phyloP scores from a whole-genome alignment of 2,797 vertebrate species.

The Okamejei kenojei region DNA sequence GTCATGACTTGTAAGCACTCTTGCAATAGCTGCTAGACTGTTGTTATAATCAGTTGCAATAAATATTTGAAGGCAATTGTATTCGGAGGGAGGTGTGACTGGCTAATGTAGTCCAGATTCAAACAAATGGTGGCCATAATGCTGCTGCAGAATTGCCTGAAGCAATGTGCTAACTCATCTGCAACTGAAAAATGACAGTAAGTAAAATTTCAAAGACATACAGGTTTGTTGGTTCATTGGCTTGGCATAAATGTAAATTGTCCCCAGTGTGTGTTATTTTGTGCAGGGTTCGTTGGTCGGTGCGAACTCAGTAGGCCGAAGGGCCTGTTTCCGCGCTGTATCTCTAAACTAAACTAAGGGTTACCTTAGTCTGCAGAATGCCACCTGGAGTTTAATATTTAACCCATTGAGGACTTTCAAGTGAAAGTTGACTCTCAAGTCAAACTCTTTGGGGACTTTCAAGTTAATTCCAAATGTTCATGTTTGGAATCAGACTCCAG shows the following conservation, averaged over 20 bases:
- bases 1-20: neutral
- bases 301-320: too few relatives aligned
- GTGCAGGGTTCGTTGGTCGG: too few relatives aligned
- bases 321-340: too few relatives aligned
- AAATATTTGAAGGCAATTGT: slow-evolving; percentile 29
- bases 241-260: too few relatives aligned
- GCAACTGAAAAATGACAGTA: neutral
- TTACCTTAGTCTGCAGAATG: slow-evolving; percentile 5
- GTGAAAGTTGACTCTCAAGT: neutral
- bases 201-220: too few relatives aligned
- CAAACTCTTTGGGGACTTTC: neutral
- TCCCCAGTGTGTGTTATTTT: too few relatives aligned
- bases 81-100: slow-evolving; percentile 3
- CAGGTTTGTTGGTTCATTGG: too few relatives aligned
- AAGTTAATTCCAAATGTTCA: neutral
- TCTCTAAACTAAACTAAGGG: too few relatives aligned
- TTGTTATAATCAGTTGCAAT: slow-evolving; percentile 16
- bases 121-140: neutral
- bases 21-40: neutral
- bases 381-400: neutral
- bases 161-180: neutral
- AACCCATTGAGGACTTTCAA: slow-evolving; percentile 1
- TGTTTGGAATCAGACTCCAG: too few relatives aligned
- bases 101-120: slow-evolving; percentile 24
- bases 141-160: neutral